These are phyloP conservation scores for Melanocharis versteri DNA, from an alignment of 2,113 vertebrate species.

Conservation along the genomic window DNA sequence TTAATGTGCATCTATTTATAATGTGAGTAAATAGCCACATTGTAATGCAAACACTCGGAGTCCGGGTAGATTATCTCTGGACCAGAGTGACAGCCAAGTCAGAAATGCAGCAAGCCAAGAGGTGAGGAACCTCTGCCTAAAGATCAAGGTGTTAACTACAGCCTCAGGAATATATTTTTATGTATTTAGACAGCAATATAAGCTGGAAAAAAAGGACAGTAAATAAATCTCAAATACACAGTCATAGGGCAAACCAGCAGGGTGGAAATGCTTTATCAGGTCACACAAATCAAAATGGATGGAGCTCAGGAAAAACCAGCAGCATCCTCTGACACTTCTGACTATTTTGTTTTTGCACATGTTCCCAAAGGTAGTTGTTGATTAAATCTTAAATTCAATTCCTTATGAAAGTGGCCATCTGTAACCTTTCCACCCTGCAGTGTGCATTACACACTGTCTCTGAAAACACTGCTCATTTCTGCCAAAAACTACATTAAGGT, in stretches of 20 bases:
- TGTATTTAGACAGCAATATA: neutral
- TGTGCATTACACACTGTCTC: neutral
- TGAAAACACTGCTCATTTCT: neutral
- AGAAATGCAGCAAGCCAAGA: neutral
- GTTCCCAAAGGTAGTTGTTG: neutral
- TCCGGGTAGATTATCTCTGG: neutral
- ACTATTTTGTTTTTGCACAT: neutral
- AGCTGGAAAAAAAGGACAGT: neutral
- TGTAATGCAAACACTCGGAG: neutral
- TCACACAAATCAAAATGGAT: neutral
- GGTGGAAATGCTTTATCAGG: neutral
- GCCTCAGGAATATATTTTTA: neutral
- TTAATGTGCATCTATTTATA: accelerated
- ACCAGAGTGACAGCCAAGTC: neutral
- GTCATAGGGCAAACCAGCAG: neutral
- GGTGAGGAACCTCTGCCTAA: neutral
- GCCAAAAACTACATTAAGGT: neutral
- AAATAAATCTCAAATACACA: neutral
- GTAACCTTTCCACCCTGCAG: neutral
- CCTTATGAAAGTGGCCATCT: neutral
- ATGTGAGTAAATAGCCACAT: neutral
- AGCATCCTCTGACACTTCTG: neutral
- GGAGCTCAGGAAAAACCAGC: neutral
- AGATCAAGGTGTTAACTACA: neutral
- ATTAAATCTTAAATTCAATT: neutral